phyloP scores from a whole-genome alignment of 1,140 invertebrate genomes.

The Euglossa dilemma region DNA sequence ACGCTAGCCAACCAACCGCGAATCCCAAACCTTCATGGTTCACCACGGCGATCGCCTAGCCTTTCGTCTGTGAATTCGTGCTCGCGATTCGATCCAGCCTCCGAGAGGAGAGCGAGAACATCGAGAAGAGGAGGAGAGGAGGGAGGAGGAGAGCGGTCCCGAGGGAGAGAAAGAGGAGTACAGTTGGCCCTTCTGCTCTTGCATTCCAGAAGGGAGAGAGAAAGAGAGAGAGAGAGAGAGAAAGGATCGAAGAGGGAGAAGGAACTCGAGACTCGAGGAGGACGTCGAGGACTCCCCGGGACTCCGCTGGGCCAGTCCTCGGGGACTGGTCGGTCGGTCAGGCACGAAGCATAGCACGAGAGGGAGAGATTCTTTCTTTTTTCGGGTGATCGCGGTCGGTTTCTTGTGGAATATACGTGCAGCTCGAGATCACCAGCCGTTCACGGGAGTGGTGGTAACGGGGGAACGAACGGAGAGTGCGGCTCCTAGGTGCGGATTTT shows the following conservation, averaged over 20 bases:
- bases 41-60: conserved; percentile 17
- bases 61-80: conserved; percentile 75
- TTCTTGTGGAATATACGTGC: conserved; percentile 61
- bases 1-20: neutral
- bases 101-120: conserved; percentile 12
- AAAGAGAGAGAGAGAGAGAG: conserved; percentile 20
- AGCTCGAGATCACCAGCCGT: conserved; percentile 32
- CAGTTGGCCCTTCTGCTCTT: conserved; percentile 51
- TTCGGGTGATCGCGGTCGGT: conserved; percentile 48
- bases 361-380: conserved; percentile 9
- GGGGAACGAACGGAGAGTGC: conserved; percentile 8
- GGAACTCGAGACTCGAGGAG: conserved; percentile 27
- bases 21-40: conserved; percentile 21
- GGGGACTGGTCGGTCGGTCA: conserved; percentile 24
- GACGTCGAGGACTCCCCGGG: conserved; percentile 7
- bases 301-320: neutral
- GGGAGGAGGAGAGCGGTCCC: neutral
- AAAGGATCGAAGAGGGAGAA: too few species aligned
- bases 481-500: conserved; percentile 27
- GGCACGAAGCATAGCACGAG: conserved; percentile 50
- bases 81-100: conserved; percentile 69
- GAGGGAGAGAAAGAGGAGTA: neutral
- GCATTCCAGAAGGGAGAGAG: conserved; percentile 40
- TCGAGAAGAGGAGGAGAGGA: neutral
- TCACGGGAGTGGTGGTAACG: conserved; percentile 49